Conservation (phyloP, 2,888 invertebrate species). For the Cecidostiba fungosa region DNA sequence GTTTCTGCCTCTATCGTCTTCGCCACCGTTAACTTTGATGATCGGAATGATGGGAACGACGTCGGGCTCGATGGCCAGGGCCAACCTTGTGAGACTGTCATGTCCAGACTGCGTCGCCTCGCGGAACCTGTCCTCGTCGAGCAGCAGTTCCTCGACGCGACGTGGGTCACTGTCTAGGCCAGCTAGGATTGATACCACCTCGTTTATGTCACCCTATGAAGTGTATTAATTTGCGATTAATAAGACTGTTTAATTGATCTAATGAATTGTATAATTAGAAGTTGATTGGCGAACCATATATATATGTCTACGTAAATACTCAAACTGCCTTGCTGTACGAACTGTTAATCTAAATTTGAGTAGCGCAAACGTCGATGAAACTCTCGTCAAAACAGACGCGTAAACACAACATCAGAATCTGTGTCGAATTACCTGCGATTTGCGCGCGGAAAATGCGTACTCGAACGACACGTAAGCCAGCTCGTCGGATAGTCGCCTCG, state of each 20-base stretch:
- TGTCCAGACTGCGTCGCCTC: conserved; percentile 68
- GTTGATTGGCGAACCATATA: too few species aligned
- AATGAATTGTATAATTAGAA: too few species aligned
- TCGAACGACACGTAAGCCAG: conserved; percentile 41
- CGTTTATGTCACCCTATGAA: conserved; percentile 64
- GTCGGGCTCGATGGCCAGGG: conserved; percentile 73
- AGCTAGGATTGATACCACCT: conserved; percentile 70
- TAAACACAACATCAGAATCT: neutral
- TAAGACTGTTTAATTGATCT: too few species aligned
- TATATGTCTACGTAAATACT: too few species aligned
- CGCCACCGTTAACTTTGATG: neutral
- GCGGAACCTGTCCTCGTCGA: conserved; percentile 71
- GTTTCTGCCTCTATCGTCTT: neutral
- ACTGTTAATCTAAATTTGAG: too few species aligned
- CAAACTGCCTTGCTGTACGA: too few species aligned
- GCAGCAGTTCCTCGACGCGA: conserved; percentile 62
- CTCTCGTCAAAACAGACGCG: too few species aligned
- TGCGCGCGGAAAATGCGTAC: neutral
- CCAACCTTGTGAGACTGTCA: conserved; percentile 73
- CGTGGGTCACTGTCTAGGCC: conserved; percentile 67
- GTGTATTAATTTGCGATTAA: neutral
- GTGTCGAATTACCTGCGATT: conserved; percentile 30
- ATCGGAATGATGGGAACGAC: conserved; percentile 27
- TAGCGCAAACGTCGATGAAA: too few species aligned
- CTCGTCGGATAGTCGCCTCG: conserved; percentile 20